Percentiles rank a stretch among this genome's conserved stretches.
These are phyloP conservation scores for Mycalesis mineus DNA, from an alignment of 2,888 invertebrate species.

Conservation along the genomic window DNA sequence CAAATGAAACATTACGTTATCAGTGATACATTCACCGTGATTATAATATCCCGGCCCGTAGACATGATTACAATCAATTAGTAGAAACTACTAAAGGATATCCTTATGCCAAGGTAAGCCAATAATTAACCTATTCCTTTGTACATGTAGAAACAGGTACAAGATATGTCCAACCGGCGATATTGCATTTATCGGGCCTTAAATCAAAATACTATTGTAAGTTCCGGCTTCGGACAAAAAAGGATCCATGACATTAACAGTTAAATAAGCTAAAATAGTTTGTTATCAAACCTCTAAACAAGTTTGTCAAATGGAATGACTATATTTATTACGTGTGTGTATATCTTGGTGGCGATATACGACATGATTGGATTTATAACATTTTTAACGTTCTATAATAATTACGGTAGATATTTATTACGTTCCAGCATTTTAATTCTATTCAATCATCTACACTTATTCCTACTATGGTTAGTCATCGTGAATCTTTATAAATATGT, in stretches of 20 bases:
- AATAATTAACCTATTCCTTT: conserved; percentile 19
- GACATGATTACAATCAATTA: conserved; percentile 23
- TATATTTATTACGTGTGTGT: background rate
- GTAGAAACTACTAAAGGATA: conserved; percentile 28
- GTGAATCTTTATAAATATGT: too few species aligned
- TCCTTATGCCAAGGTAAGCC: conserved; percentile 27
- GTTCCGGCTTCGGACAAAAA: conserved; percentile 24
- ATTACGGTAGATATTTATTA: background rate
- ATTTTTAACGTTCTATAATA: background rate
- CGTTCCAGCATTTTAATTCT: too few species aligned
- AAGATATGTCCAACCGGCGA: conserved; percentile 15
- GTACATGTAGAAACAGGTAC: conserved; percentile 12
- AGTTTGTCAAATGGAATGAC: conserved; percentile 9
- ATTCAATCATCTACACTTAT: too few species aligned
- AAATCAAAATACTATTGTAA: conserved; percentile 20
- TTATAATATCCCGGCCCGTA: conserved; percentile 17
- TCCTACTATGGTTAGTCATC: background rate
- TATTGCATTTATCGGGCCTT: conserved; percentile 15
- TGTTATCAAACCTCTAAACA: conserved; percentile 10
- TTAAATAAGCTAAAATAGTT: conserved; percentile 12
- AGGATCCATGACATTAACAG: conserved; percentile 19
- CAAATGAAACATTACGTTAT: conserved; percentile 19
- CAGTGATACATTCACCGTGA: conserved; percentile 23
- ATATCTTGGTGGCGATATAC: background rate
- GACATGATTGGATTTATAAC: background rate